Evolutionary conservation across 2,113 vertebrate genomes (phyloP).

Genomic region (Puma concolor): DNA sequence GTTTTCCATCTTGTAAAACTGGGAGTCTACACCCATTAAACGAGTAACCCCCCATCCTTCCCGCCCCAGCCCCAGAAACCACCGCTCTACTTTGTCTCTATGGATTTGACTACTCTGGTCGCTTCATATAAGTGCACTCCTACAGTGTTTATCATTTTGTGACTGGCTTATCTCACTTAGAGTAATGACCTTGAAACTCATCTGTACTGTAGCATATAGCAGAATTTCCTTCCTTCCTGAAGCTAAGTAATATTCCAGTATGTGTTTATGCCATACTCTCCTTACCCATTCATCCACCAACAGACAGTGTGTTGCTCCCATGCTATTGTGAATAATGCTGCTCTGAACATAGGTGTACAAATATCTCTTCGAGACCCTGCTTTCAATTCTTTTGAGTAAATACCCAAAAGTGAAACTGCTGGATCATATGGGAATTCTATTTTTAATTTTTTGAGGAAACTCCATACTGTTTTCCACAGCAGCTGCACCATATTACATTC

Average conservation of each 20-base stretch:
- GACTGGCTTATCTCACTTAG: not conserved
- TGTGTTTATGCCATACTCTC: not conserved
- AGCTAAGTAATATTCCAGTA: not conserved
- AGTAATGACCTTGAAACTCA: not conserved
- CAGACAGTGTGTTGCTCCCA: not conserved
- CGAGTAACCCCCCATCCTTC: too few species aligned
- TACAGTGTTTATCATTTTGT: not conserved
- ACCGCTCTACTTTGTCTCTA: not conserved
- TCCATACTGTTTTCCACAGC: not conserved
- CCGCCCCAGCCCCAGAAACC: not conserved
- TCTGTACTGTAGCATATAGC: not conserved
- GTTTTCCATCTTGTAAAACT: not conserved
- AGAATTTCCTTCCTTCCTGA: not conserved
- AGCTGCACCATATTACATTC: not conserved
- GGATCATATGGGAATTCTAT: not conserved
- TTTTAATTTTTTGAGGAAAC: not conserved
- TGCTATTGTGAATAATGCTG: not conserved
- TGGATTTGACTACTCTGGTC: not conserved
- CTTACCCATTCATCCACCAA: not conserved
- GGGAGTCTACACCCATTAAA: not conserved
- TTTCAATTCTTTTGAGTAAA: not conserved
- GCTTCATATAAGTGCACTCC: not conserved
- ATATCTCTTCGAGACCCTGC: not conserved
- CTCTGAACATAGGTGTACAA: not conserved
- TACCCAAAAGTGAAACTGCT: not conserved